Evolutionary conservation across 2,797 vertebrate species (phyloP), one percentile per base, ranked within the genome.

Genomic region (Coregonus suidteri): DNA sequence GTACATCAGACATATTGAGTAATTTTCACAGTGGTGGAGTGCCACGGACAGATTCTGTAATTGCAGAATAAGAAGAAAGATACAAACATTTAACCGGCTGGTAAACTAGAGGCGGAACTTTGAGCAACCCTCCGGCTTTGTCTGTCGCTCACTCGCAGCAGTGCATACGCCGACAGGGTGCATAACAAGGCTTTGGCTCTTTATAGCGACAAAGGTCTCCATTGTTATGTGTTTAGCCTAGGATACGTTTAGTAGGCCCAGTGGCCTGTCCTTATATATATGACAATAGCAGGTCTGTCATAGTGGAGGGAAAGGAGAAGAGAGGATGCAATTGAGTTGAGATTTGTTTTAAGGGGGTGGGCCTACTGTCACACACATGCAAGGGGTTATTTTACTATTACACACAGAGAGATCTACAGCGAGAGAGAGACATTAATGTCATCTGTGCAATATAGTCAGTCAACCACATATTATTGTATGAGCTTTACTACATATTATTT

Each of bases 131-230:
- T 77, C 71, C 70, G 70, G 77, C 79, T 67, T 59, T 70, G 47
- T 37, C 41, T 47, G 41, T 47, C 7, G 37, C 4, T 72, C 62
- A 69, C 52, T 54, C 73, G 52, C 75, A 62, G 81, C 41, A 11
- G 9, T 77, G 75, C 41, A 51, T 30, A 47, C 76, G 52, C 47
- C 73, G 67, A 75, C 59, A 65, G 69, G 53, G 34, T 56, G 66
- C 77, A n/a, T 66, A 74, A 71, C 56, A 67, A 18, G 69, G 18
- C 4, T 20, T 47, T 51, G 37, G 41, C 18, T 20, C 66, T 53
- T 47, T 3, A 37, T 68, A 6, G 72, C 14, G 71, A 83, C 79
- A 83, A 79, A 71, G 79, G 70, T 37, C 53, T 51, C 65, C 79
- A 81, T 83, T 83, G 82, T 81, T 51, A 37, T 54, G 25, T 53